Conservation (phyloP, 2,113 vertebrate species). For the Rhinogobius similis region DNA sequence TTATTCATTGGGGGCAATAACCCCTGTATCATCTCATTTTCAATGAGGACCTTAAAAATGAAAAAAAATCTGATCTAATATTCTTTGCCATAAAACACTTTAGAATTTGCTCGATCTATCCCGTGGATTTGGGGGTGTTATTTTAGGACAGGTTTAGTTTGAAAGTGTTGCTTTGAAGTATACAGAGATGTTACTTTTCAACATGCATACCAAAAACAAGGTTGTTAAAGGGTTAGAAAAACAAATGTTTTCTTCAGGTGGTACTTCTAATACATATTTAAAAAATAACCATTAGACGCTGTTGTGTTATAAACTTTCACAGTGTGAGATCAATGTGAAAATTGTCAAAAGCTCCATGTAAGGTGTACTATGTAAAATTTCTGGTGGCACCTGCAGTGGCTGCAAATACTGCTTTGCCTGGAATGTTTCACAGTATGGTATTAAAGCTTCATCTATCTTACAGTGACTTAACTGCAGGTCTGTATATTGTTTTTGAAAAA, state of each 20-base stretch:
- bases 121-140: background rate
- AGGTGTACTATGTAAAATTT: too few relatives aligned
- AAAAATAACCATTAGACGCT: background rate
- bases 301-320: background rate
- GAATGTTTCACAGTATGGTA: too few relatives aligned
- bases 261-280: background rate
- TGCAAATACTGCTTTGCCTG: too few relatives aligned
- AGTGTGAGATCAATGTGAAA: background rate
- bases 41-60: background rate
- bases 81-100: background rate
- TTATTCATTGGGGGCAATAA: too few relatives aligned
- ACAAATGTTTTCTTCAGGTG: slow-evolving; percentile 4
- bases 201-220: background rate
- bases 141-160: background rate
- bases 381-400: too few relatives aligned
- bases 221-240: background rate
- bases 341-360: too few relatives aligned
- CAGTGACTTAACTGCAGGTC: too few relatives aligned
- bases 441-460: too few relatives aligned
- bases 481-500: too few relatives aligned
- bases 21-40: too few relatives aligned
- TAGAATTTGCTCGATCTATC: background rate
- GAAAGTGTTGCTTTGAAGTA: slow-evolving; percentile 1
- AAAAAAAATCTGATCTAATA: background rate
- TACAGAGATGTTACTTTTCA: slow-evolving; percentile 1